Percentiles rank a stretch among this genome's conserved stretches.
Evolutionary conservation across 1,140 invertebrate species (phyloP).

Genomic region (Melanaphis sacchari): DNA sequence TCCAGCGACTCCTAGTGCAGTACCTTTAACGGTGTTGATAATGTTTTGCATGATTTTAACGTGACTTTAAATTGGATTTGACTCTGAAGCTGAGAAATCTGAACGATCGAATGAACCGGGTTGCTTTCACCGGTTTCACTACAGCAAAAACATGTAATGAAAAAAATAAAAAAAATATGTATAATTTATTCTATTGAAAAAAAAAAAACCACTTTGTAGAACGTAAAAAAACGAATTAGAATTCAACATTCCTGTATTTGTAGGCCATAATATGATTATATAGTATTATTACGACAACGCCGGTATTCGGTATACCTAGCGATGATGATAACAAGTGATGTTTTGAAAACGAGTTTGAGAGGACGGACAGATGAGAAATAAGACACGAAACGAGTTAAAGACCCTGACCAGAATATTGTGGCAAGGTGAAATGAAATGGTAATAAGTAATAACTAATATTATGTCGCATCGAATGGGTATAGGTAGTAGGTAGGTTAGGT

Average conservation of each 20-base stretch:
- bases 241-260: background rate
- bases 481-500: no score
- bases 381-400: background rate
- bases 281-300: background rate
- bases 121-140: background rate
- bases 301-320: background rate
- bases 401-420: background rate
- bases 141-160: no score
- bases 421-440: background rate
- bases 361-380: background rate
- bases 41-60: constrained; percentile 87
- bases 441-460: no score
- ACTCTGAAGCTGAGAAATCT: background rate
- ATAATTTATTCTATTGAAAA: background rate
- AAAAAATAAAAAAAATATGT: background rate
- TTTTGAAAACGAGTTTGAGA: background rate
- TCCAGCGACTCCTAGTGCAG: constrained; percentile 92
- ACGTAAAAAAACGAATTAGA: background rate
- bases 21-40: constrained; percentile 94
- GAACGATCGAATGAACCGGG: background rate
- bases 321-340: background rate
- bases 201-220: background rate
- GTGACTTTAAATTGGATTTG: background rate
- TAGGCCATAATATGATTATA: background rate
- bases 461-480: no score